These are phyloP conservation scores for Falcunculus frontatus DNA, from an alignment of 2,113 vertebrate genomes.

Conservation along the genomic window DNA sequence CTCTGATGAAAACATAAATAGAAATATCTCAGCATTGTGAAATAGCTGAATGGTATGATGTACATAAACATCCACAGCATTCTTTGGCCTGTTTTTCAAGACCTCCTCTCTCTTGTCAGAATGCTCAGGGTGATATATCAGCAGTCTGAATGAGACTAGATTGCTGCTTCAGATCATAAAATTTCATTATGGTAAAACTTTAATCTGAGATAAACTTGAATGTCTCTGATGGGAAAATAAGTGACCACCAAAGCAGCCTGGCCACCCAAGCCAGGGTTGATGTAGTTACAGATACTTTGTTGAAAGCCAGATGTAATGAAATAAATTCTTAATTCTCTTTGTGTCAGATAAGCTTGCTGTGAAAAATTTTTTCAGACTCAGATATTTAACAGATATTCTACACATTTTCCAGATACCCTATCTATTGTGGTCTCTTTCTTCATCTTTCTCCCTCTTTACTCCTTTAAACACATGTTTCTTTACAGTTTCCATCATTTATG, in stretches of 20 bases:
- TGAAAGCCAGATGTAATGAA: conserved; percentile 21
- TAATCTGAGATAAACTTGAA: conserved; percentile 34
- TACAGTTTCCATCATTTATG: neutral
- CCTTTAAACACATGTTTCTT: neutral
- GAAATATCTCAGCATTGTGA: conserved; percentile 6
- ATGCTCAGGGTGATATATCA: conserved; percentile 7
- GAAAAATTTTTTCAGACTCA: neutral
- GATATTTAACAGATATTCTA: neutral
- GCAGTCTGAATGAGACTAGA: conserved; percentile 6
- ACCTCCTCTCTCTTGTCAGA: conserved; percentile 13
- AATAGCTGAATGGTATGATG: conserved; percentile 35
- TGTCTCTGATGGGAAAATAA: conserved; percentile 29
- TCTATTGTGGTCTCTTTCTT: neutral
- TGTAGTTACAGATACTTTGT: conserved; percentile 1
- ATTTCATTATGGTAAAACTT: conserved; percentile 22
- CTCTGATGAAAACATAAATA: neutral
- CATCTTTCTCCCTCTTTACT: neutral
- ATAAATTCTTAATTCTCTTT: neutral
- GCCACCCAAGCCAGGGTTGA: conserved; percentile 4
- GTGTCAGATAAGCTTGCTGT: conserved; percentile 7
- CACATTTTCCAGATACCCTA: neutral
- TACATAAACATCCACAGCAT: conserved; percentile 6
- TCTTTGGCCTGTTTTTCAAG: conserved; percentile 25
- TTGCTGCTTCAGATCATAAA: conserved; percentile 21
- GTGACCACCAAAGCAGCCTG: conserved; percentile 47